Evolutionary conservation across 2,113 vertebrate genomes (phyloP), one percentile per base, ranked within the genome.

Genomic region (Equus quagga): DNA sequence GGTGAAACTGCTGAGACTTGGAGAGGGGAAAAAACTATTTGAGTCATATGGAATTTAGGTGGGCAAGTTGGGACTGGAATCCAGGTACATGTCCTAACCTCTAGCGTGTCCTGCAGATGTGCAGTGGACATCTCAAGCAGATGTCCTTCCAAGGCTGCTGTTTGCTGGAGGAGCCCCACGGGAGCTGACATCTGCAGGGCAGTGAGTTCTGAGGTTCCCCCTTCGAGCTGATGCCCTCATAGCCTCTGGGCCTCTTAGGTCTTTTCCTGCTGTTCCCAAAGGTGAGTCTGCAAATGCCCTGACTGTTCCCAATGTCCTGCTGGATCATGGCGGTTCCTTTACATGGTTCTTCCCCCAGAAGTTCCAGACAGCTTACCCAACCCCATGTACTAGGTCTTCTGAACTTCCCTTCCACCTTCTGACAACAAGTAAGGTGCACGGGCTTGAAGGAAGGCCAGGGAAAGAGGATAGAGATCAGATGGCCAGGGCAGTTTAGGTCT

Each of bases 201-300:
- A 31, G 18, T 17, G 72, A 65, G 49, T 23, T 36, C 14, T 65
- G 12, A 12, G 69, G 21, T 26, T 69, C 49, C 81, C 31, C 21
- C 72, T 85, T 60, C 26, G 65, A 33, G 46, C 44, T 31, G 62
- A 18, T 82, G 56, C 8, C 10, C 46, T 92, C 28, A 46, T 9
- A 14, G 36, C 12, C 8, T 0, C 1, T 0, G 15, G n/a, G n/a
- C 11, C 28, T 28, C 41, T 41, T 10, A 19, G 19, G 65, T 89
- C 12, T 80, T 54, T 91, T 97, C 36, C 26, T 76, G 33, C 8
- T 49, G 3, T 21, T 60, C 28, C 73, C 73, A 69, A 21, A 88
- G 86, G 36, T 23, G 70, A 73, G 8, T 13, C 28, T 46, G 4
- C 5, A 33, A 19, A 44, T 92, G 11, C 15, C 8, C 24, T 67